Conservation (phyloP, 2,113 vertebrate species). For the Mesembrinibis cayennensis region DNA sequence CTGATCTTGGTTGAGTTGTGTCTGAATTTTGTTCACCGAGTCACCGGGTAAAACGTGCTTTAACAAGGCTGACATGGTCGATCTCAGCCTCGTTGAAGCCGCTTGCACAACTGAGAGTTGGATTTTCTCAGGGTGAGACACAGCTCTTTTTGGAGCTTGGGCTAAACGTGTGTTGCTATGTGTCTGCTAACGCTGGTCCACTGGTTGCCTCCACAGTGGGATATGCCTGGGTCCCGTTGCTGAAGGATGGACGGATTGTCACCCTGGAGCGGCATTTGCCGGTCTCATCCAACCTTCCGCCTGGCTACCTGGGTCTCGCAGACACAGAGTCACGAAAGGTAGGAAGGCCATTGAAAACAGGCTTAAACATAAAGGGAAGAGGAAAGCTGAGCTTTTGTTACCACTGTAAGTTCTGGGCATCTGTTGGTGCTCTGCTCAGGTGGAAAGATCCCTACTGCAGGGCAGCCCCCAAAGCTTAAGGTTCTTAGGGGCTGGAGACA, state of each 20-base stretch:
- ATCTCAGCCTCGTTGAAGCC: neutral
- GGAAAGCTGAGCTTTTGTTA: neutral
- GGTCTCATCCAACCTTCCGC: slow-evolving; percentile 85
- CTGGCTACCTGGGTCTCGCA: slow-evolving; percentile 83
- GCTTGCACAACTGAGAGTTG: neutral
- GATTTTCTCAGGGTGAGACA: neutral
- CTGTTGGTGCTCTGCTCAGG: neutral
- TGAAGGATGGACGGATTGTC: slow-evolving; percentile 89
- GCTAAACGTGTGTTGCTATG: fast-evolving
- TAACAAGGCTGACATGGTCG: fast-evolving
- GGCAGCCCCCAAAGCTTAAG: neutral
- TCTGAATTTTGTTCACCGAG: neutral
- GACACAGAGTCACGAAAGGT: slow-evolving; percentile 85
- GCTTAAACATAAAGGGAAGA: neutral
- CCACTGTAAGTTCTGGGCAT: neutral
- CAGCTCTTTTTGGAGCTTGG: neutral
- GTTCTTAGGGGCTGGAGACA: neutral
- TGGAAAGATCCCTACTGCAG: neutral
- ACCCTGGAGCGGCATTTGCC: slow-evolving; percentile 89
- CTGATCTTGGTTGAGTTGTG: neutral
- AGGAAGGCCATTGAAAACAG: neutral
- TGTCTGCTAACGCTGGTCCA: neutral
- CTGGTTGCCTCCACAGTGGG: slow-evolving; percentile 79
- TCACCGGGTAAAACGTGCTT: neutral
- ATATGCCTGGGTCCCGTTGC: slow-evolving; percentile 86